Base-by-base conservation (phyloP, 2,113 vertebrate species). In the Hystrix cristata region DNA sequence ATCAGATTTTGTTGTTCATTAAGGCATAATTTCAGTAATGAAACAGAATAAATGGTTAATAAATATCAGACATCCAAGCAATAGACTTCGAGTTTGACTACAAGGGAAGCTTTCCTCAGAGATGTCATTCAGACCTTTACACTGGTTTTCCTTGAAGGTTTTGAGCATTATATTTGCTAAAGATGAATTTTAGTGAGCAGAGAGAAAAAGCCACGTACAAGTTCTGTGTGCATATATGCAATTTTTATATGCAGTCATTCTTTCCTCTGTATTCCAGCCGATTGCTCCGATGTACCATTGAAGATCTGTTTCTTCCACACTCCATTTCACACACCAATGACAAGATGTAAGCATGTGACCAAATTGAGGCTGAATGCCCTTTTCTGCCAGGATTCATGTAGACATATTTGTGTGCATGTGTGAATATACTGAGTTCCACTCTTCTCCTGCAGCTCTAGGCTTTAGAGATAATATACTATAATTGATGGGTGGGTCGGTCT, bases 21-120 rank as follows among this genome's bases (percentile, higher is more conserved):
- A 96, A 86, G 91, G 25, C 8, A 80, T 2, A 62, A 87, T 96
- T 92, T 96, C n/a, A 87, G 8, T 71, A 65, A 23, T 89, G 0
- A 7, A 90, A 82, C 12, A 83, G 11, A 90, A 46, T 69, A 84
- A 95, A 60, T 79, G 11, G 4, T 85, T 86, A 88, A 48, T 78
- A 89, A 57, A 48, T 71, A 71, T 29, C 43, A 95, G 92, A 79
- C 72, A 82, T 88, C 12, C 3, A 79, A 64, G 64, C 82, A 29
- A 1, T 78, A 9, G 46, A 1, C 7, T 93, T 53, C 64, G 59
- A 31, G 8, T 18, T 83, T 87, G 34, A 76, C 5, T 62, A 1
- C 51, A 76, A 93, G 89, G 25, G n/a, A 86, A 86, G n/a, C 0
- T 87, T 91, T 74, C 31, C 38, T 67, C 25, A 34, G 60, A 9